Evolutionary conservation across 2,797 vertebrate species (phyloP), one percentile per base, ranked within the genome.

Genomic region (Lepus oiostolus): DNA sequence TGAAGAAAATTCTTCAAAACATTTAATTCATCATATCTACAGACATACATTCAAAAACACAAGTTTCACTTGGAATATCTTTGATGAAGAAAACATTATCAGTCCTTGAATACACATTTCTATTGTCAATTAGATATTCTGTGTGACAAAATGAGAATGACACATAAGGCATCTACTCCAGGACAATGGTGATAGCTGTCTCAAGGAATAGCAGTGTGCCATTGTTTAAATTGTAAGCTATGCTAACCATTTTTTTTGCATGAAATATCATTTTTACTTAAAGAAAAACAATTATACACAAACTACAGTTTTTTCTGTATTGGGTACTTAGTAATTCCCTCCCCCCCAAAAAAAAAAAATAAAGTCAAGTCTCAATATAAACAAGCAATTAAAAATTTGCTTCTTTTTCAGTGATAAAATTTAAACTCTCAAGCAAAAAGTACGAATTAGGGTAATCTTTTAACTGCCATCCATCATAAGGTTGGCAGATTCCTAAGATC

Each of bases 371-470:
- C 26, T 74, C 19, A 74, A 54, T 47, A 77, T 52, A 62, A 89
- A 83, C 7, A 93, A 52, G 10, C 42, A 2, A 17, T 38, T 19
- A 68, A 62, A 70, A 32, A 60, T 24, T 13, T 65, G 32, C n/a
- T 80, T 24, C 52, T 42, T 54, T 91, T 21, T 32, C 65, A 77
- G 4, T 38, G 13, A 82, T 24, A 85, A 81, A 89, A 74, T 58
- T 42, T 47, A 63, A 63, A 38, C 35, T 50, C 5, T 60, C 14
- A 72, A 83, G 13, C 38, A 85, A 93, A 91, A 60, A 22, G 32
- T 74, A 35, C 42, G 17, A 90, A 91, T 83, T 91, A 82, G 14
- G 17, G n/a, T 32, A 68, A 83, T 74, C 30, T 67, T 50, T 83
- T 72, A 77, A 81, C 17, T 82, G 38, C 1, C 12, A 35, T 32